Percentiles rank a stretch among this genome's conserved stretches.
Conservation (phyloP, 2,113 vertebrate species). For the Sphaerodactylus townsendi region DNA sequence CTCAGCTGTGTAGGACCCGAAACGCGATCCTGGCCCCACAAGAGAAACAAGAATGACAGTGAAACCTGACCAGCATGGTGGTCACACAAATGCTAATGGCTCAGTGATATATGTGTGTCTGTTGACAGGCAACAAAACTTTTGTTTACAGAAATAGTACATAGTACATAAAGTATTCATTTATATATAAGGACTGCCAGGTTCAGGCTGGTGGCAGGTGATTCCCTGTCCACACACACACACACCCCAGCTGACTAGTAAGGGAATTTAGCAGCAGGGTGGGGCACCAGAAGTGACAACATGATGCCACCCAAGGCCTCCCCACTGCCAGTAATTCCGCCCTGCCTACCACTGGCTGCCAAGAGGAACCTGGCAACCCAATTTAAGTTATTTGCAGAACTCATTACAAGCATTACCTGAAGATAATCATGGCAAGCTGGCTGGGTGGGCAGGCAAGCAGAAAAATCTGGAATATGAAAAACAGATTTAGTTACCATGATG, state of each 20-base stretch:
- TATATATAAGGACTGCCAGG: no score
- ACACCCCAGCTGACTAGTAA: no score
- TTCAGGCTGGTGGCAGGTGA: no score
- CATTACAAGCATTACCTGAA: conserved; percentile 82
- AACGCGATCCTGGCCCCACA: no score
- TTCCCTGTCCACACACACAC: no score
- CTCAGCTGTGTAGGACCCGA: no score
- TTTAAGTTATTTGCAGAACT: background rate
- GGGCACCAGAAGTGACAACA: no score
- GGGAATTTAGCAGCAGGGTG: no score
- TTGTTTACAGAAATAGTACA: background rate
- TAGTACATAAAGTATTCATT: background rate
- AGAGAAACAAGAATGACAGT: background rate
- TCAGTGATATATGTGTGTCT: background rate
- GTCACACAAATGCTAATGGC: background rate
- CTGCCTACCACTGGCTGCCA: no score
- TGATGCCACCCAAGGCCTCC: no score
- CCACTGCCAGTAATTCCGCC: no score
- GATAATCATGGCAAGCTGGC: conserved; percentile 85
- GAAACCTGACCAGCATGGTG: background rate
- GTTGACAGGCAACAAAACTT: background rate
- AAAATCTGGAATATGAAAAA: conserved; percentile 86
- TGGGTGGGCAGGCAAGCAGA: conserved; percentile 93
- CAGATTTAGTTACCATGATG: conserved; percentile 34
- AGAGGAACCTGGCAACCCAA: no score